Base-by-base conservation (phyloP, 1,140 invertebrate species). In the Leptinotarsa texana region DNA sequence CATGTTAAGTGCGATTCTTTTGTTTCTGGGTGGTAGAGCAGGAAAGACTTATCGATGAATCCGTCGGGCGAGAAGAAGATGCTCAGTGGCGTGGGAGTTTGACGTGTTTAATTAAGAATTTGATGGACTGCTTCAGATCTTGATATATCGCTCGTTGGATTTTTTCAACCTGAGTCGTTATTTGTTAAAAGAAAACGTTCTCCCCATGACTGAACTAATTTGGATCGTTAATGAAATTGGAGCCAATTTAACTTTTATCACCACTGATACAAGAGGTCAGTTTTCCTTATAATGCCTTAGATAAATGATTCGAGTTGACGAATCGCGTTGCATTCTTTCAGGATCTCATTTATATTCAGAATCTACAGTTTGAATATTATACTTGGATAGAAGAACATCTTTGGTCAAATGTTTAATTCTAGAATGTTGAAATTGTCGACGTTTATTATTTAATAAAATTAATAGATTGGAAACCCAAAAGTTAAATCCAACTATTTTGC, bases 11-110 rank as follows among this genome's bases (percentile, higher is more conserved):
- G 80, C 75, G 79, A 80, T 76, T 80, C 81, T 82, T 82, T 82
- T 82, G 82, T 83, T 83, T 83, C 82, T 83, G 81, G 82, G 82
- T 83, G 82, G 82, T 82, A 83, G 80, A 82, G 57, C 76, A 70
- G 78, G 75, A 82, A 62, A 74, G 74, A 72, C 13, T 24, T 42
- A 79, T 63, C 24, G 73, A 57, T 13, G 18, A 63, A 21, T 22
- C 8, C 3, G 3, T 51, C 6, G 62, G 47, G 27, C 47, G 21
- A 61, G 15, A 63, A 67, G 47, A 65, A 75, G 74, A 78, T 18
- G 75, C 33, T 47, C 15, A 21, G 48, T 18, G 77, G 33, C 61
- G 68, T 80, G 74, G 78, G 79, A 74, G 80, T 76, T 79, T 80
- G 78, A 80, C 76, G 72, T 72, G 73, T 61, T 73, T 81, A 80